These are phyloP conservation scores for Auanema sp. DNA, from an alignment of 2,888 invertebrate species.

Conservation along the genomic window DNA sequence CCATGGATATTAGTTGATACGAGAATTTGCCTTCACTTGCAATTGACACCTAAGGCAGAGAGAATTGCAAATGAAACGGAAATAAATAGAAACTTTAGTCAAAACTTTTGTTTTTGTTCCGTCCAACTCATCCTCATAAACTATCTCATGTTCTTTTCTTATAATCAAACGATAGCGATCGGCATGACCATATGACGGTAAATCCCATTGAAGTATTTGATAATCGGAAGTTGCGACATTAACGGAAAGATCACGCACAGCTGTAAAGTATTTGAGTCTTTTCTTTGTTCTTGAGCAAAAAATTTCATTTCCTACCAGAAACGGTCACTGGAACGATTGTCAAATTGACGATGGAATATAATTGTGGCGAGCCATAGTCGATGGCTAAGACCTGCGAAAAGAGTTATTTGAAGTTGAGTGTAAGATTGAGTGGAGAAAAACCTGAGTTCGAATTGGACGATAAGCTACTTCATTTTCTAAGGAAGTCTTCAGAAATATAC, in stretches of 20 bases:
- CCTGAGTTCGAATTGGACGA: slow-evolving; percentile 32
- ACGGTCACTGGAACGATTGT: slow-evolving; percentile 60
- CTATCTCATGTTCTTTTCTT: slow-evolving; percentile 26
- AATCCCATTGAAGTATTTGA: slow-evolving; percentile 63
- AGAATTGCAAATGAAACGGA: background rate
- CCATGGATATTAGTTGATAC: slow-evolving; percentile 49
- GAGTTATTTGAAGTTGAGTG: background rate
- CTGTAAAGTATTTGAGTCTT: slow-evolving; percentile 21
- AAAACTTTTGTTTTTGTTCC: slow-evolving; percentile 43
- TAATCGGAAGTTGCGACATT: slow-evolving; percentile 60
- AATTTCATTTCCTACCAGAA: slow-evolving; percentile 39
- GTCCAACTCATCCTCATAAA: slow-evolving; percentile 44
- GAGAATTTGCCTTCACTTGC: slow-evolving; percentile 38
- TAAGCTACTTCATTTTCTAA: slow-evolving; percentile 29
- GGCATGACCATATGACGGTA: slow-evolving; percentile 53
- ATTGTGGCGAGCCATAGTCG: slow-evolving; percentile 61
- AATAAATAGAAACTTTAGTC: slow-evolving; percentile 32
- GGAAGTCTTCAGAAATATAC: slow-evolving; percentile 26
- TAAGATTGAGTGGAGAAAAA: background rate
- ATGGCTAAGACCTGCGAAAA: slow-evolving; percentile 45
- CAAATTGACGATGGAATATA: slow-evolving; percentile 55
- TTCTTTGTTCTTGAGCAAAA: slow-evolving; percentile 5
- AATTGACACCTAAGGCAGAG: slow-evolving; percentile 32
- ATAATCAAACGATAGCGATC: slow-evolving; percentile 46
- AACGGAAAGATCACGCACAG: slow-evolving; percentile 47